phyloP scores from a whole-genome alignment of 2,113 vertebrate species.

The Bungarus multicinctus region DNA sequence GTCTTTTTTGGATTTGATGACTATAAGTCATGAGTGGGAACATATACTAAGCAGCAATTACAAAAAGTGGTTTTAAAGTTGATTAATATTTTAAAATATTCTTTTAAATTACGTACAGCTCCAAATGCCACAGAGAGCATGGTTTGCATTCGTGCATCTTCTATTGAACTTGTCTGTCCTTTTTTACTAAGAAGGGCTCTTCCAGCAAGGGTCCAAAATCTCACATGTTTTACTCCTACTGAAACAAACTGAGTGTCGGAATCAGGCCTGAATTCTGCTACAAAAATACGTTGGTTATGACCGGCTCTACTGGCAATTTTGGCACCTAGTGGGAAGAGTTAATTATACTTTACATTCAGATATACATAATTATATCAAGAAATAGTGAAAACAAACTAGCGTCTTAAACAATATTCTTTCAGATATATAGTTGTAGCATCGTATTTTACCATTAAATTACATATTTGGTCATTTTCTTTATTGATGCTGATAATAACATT shows the following conservation, averaged over 20 bases:
- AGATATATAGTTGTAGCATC: neutral
- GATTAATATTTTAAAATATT: neutral
- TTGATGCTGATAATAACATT: neutral
- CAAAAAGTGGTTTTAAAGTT: neutral
- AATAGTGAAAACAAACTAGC: neutral
- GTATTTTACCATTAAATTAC: neutral
- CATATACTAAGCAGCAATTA: neutral
- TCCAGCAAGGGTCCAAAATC: constrained; percentile 96
- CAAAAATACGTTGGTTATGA: constrained; percentile 94
- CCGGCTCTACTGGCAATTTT: constrained; percentile 90
- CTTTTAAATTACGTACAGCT: constrained; percentile 83
- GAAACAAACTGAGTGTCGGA: constrained; percentile 98
- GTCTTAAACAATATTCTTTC: neutral
- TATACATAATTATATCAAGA: neutral
- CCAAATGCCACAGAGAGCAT: constrained; percentile 98
- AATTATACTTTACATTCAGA: constrained; percentile 13
- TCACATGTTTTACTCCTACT: constrained; percentile 95
- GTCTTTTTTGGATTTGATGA: neutral
- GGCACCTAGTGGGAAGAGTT: constrained; percentile 77
- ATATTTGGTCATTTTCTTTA: neutral
- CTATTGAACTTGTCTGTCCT: constrained; percentile 89
- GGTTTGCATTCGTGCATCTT: constrained; percentile 94
- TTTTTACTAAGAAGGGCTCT: constrained; percentile 92
- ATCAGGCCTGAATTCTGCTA: constrained; percentile 96
- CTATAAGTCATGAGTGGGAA: neutral